Percentiles rank a stretch among this genome's conserved stretches.
phyloP scores from a whole-genome alignment of 2,113 vertebrate genomes.

The Gymnobelideus leadbeateri region DNA sequence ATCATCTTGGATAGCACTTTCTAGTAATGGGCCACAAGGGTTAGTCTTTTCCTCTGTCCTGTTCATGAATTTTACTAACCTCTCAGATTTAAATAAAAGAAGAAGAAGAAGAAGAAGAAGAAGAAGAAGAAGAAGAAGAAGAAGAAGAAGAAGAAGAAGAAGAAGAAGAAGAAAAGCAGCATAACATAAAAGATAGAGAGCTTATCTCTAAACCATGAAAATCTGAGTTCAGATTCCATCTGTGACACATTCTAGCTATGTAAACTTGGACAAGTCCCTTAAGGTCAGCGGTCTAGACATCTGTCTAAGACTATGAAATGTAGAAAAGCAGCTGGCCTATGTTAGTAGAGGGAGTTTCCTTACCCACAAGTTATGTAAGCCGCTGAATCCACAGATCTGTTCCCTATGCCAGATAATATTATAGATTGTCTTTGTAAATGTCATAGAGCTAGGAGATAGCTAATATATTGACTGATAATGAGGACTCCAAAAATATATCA shows the following conservation, averaged over 20 bases:
- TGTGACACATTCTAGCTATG: background rate
- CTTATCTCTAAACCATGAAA: background rate
- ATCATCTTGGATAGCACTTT: background rate
- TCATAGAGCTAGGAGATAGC: background rate
- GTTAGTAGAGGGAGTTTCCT: background rate
- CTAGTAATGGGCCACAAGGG: background rate
- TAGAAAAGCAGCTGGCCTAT: background rate
- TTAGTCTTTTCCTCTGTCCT: background rate
- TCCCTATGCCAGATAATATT: background rate
- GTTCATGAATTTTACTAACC: background rate
- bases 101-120: background rate
- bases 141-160: background rate
- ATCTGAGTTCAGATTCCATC: background rate
- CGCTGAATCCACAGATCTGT: background rate
- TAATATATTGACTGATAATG: background rate
- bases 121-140: background rate
- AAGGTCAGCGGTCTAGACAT: background rate
- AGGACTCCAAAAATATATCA: background rate
- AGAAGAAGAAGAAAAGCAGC: background rate
- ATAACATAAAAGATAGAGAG: background rate
- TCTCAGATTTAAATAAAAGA: background rate
- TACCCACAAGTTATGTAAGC: background rate
- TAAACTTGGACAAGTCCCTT: background rate
- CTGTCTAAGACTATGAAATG: background rate
- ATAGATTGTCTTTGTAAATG: background rate